Base-by-base conservation (phyloP, 2,113 vertebrate species). In the Elephas maximus region DNA sequence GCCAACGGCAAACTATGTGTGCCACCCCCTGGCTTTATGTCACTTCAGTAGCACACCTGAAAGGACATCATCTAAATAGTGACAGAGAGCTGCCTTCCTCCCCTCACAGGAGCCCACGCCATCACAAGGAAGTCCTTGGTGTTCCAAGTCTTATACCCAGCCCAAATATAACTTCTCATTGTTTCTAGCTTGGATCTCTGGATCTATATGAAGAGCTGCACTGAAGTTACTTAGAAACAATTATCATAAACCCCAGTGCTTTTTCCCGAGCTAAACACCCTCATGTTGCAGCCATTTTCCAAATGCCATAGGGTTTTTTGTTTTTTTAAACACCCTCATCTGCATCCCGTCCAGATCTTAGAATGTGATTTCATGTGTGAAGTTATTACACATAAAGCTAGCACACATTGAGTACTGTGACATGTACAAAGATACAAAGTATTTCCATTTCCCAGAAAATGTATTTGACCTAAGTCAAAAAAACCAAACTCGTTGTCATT, bases 391-490 rank as follows among this genome's bases (percentile, higher is more conserved):
- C 1, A 67, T 71, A 18, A 73, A 62, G n/a, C 33, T 73, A 51
- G 62, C n/a, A 77, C 76, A 33, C 44, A 23, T 2, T 78, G 28
- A 89, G 10, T n/a, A 41, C 62, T 57, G 4, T 41, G 17, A 11
- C 14, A 53, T 73, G 6, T 21, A 41, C 24, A 51, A 33, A 90
- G 20, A 89, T 21, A 63, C 21, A 84, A 91, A 67, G 60, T 69
- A 20, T 28, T 48, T n/a, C 53, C 44, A 41, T 69, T 89, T 94
- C n/a, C 82, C 78, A 86, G 10, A 93, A 96, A 81, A 78, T 4
- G 30, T 45, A 57, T 93, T 94, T 93, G 89, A 76, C 17, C 82
- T 79, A 65, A 65, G 10, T 65, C 18, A 28, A 28, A 28, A 63
- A 23, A 63, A 24, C 62, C 62, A 63, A 63, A 65, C 63, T 65